Evolutionary conservation across 2,797 vertebrate genomes (phyloP), one percentile per base, ranked within the genome.

Genomic region (Spinibarbus caldwelli): DNA sequence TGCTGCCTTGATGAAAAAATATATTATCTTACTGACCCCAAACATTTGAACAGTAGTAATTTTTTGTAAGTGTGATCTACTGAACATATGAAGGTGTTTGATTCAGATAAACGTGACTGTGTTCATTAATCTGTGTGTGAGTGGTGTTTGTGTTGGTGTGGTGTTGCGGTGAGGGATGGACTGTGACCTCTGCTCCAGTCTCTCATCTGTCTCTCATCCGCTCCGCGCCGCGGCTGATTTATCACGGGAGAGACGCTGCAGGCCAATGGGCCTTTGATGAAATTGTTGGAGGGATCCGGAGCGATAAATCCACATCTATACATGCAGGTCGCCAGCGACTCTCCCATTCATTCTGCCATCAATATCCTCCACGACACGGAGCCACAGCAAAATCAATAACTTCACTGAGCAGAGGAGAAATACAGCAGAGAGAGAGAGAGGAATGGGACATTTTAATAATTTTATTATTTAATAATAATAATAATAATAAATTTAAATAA

Each of bases 211-310:
- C 87, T 90, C 14, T 26, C 41, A 26, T 71, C 85, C 59, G 76
- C 31, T 76, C 84, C 23, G 29, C 78, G 12, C 86, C 62, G 70
- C 75, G 17, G 78, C 75, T 90, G 88, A 89, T 89, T 90, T 87
- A 90, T 89, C 11, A 54, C 29, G 15, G 15, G 64, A 71, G 34
- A 71, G 43, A 78, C 29, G 64, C 78, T 68, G 76, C 83, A 75
- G 80, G 77, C 81, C 90, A 82, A 90, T 89, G 85, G 83, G 89
- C 88, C 88, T 90, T 90, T 90, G 88, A 90, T 90, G 89, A 90
- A 90, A 90, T 87, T 90, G 87, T 89, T 80, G 75, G 85, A 83
- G 52, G 80, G 85, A 90, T 89, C 79, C 70, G 43, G 72, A 75
- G 68, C 64, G 57, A 89, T 90, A 90, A 88, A 90, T 88, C 82